These are phyloP conservation scores for Lutraria lutraria DNA, from an alignment of 2,888 invertebrate species.

Conservation along the genomic window DNA sequence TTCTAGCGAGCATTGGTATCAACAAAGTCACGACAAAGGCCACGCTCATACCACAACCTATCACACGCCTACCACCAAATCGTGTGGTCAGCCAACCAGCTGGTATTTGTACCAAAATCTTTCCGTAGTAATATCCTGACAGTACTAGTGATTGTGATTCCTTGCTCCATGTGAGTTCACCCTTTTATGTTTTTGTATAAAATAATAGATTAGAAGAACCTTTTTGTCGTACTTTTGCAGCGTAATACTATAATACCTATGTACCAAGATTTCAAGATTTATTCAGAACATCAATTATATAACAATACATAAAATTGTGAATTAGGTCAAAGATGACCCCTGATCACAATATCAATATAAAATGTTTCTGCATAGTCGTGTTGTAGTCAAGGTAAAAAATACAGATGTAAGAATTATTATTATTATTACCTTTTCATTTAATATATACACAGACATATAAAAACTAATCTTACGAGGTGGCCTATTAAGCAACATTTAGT, in stretches of 20 bases:
- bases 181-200: neutral
- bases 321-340: no score
- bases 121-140: conserved; percentile 80
- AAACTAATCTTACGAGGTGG: no score
- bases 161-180: conserved; percentile 77
- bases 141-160: conserved; percentile 70
- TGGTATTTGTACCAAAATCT: conserved; percentile 74
- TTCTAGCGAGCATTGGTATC: conserved; percentile 78
- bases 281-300: no score
- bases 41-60: conserved; percentile 83
- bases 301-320: no score
- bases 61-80: conserved; percentile 83
- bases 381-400: no score
- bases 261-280: no score
- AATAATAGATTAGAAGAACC: neutral
- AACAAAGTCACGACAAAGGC: conserved; percentile 78
- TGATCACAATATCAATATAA: no score
- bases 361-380: no score
- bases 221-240: neutral
- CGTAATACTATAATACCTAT: neutral
- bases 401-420: no score
- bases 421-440: neutral
- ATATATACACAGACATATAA: neutral
- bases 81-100: conserved; percentile 74
- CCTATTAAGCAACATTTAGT: no score